A percentile compares a stretch with the other conserved stretches of the same genome.
phyloP scores from a whole-genome alignment of 1,140 invertebrate species.

The Drosophila chauvacae region DNA sequence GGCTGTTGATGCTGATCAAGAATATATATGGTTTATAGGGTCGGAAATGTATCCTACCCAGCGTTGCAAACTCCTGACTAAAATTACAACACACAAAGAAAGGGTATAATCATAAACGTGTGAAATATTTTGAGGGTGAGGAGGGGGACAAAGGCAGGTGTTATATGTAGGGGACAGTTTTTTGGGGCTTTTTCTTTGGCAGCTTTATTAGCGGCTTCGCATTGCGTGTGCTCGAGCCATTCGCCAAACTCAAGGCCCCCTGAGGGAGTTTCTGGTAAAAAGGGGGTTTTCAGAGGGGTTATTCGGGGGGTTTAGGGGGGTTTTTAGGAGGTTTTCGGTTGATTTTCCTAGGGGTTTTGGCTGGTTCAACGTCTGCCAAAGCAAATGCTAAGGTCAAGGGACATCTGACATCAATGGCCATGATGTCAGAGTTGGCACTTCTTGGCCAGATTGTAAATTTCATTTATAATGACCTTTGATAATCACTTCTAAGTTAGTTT shows the following conservation, averaged over 20 bases:
- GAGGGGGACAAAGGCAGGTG: conserved; percentile 2
- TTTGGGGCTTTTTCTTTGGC: conserved; percentile 18
- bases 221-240: conserved; percentile 33
- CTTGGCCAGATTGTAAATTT: too few relatives aligned
- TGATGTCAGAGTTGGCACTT: conserved; percentile 20
- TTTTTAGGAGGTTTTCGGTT: background rate
- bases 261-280: background rate
- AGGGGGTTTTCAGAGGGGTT: background rate
- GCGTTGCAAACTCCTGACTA: too few relatives aligned
- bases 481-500: background rate
- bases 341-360: background rate
- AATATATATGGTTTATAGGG: too few relatives aligned
- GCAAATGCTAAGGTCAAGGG: conserved; percentile 37
- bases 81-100: too few relatives aligned
- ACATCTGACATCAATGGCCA: background rate
- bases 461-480: background rate
- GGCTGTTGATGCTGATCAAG: too few relatives aligned
- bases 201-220: conserved; percentile 41
- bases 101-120: conserved; percentile 27
- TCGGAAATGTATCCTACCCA: too few relatives aligned
- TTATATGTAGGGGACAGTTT: conserved; percentile 22
- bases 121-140: background rate
- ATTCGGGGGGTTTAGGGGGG: background rate
- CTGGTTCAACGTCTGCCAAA: background rate
- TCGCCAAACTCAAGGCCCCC: conserved; percentile 1